Evolutionary conservation across 2,888 invertebrate species (phyloP).

Genomic region (Amphimallon solstitiale): DNA sequence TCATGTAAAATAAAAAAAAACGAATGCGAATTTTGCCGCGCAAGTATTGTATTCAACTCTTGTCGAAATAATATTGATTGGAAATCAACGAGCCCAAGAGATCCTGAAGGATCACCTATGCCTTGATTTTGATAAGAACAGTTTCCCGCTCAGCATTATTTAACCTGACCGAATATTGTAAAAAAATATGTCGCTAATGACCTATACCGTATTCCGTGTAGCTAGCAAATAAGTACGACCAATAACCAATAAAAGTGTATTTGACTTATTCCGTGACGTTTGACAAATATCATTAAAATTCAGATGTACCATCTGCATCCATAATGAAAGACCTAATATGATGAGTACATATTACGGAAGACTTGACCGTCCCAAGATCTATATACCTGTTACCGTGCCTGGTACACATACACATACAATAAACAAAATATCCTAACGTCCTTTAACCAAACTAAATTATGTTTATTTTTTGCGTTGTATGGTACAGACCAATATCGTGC

Average conservation of each 20-base stretch:
- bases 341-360: constrained; percentile 49
- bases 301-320: constrained; percentile 49
- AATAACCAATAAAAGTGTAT: constrained; percentile 43
- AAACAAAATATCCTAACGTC: constrained; percentile 31
- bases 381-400: constrained; percentile 46
- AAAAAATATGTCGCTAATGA: constrained; percentile 35
- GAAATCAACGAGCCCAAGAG: too few species aligned
- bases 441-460: constrained; percentile 34
- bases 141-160: neutral
- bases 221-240: constrained; percentile 39
- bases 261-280: constrained; percentile 42
- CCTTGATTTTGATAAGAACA: neutral
- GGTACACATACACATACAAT: constrained; percentile 41
- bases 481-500: neutral
- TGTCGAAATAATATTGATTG: too few species aligned
- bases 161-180: constrained; percentile 8
- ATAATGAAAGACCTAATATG: constrained; percentile 50
- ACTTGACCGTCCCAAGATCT: constrained; percentile 40
- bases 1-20: too few species aligned
- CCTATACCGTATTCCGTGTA: constrained; percentile 39
- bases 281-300: constrained; percentile 50
- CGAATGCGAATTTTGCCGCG: too few species aligned
- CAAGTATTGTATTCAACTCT: too few species aligned
- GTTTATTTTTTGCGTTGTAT: constrained; percentile 30
- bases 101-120: too few species aligned